Evolutionary conservation across 2,888 invertebrate species (phyloP).

Genomic region (Acleris emargana): DNA sequence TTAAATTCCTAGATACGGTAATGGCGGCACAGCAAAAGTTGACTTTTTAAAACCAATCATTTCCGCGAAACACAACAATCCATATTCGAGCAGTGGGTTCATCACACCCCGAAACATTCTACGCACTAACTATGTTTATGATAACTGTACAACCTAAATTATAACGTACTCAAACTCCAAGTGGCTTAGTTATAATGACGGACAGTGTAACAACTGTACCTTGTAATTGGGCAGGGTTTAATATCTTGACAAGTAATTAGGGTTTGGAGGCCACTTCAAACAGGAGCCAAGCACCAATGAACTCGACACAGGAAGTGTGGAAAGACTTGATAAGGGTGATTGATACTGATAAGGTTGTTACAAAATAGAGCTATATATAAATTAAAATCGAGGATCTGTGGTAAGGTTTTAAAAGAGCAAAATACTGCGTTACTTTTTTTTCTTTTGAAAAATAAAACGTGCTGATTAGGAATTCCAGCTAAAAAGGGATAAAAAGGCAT

Average conservation of each 20-base stretch:
- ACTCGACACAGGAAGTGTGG: slow-evolving; percentile 6
- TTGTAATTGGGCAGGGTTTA: slow-evolving; percentile 15
- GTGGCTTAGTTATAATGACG: slow-evolving; percentile 20
- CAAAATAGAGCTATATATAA: background rate
- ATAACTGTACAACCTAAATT: background rate
- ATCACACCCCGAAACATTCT: no score
- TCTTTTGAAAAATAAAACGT: no score
- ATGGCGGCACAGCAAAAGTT: no score
- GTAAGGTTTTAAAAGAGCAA: no score
- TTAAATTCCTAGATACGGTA: no score
- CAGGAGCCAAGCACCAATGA: slow-evolving; percentile 22
- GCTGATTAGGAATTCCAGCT: no score
- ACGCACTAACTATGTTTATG: no score
- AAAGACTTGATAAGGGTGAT: slow-evolving; percentile 20
- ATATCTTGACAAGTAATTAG: slow-evolving; percentile 30
- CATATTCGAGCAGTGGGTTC: no score
- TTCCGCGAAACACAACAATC: no score
- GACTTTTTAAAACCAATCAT: no score
- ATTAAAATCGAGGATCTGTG: background rate
- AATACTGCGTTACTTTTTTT: no score
- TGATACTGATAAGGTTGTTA: slow-evolving; percentile 16
- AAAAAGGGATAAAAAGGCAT: no score
- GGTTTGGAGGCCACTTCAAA: slow-evolving; percentile 11
- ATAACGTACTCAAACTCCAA: background rate
- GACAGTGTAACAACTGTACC: slow-evolving; percentile 15